Base-by-base conservation (phyloP, 2,113 vertebrate genomes). In the Petrocephalus zakoni region DNA sequence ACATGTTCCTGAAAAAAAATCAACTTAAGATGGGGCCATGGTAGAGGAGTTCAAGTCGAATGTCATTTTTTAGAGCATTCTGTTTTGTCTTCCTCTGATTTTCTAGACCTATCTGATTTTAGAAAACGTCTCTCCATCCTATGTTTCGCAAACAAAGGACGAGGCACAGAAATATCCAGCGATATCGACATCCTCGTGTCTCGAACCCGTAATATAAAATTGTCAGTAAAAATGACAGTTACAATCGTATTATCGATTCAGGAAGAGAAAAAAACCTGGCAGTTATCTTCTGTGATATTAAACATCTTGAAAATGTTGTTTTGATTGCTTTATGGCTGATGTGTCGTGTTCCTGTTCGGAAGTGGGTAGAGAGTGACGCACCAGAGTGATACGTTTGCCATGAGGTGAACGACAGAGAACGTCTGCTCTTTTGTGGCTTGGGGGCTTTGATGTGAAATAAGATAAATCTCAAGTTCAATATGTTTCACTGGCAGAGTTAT, bases 341-440 rank as follows among this genome's bases (percentile, higher is more conserved):
- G 61, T 10, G 37, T 87, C 86, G 61, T 64, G 3, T 10, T 46
- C 37, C 22, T 61, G 56, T 34, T 42, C 56, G 64, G 86, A 64
- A 87, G 34, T 46, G 56, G 25, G 47, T 51, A 10, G 8, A 6
- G 22, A 72, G 13, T 49, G 42, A 25, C 51, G 34, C 22, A 22
- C 42, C 64, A 37, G 58, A 68, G 19, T 87, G 21, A 49, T 25
- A 68, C 86, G 86, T 90, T 89, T 89, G 87, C 89, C 64, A 46
- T 51, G 90, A 52, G 87, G 86, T 89, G 93, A 91, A 92, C 90
- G 90, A 89, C 89, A 89, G 91, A 93, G 89, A 89, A 87, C 49
- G 25, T 89, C 89, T 88, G 85, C 21, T 34, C 15, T 87, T 17
- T 19, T 84, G 87, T 53, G n/a, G 88, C 88, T 85, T 49, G 49